Evolutionary conservation across 2,888 invertebrate species (phyloP).

Genomic region (Agrochola lychnidis): DNA sequence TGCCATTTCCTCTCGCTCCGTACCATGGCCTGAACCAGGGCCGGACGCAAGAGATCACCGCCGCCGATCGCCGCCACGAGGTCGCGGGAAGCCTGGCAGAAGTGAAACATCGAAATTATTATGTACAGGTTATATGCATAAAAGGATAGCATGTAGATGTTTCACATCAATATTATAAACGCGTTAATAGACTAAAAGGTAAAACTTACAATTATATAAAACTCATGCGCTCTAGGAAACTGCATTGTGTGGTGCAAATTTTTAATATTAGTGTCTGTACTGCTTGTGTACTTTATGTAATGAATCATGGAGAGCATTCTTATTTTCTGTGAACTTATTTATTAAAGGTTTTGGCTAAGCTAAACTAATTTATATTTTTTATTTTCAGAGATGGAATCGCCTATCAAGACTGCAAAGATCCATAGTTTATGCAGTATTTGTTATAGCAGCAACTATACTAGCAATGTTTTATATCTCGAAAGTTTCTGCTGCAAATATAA

Average conservation of each 20-base stretch:
- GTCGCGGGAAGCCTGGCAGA: too few relatives aligned
- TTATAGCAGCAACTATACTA: slow-evolving; percentile 91
- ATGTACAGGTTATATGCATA: too few relatives aligned
- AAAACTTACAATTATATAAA: not conserved
- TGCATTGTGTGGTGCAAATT: not conserved
- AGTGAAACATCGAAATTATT: too few relatives aligned
- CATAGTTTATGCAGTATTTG: slow-evolving; percentile 92
- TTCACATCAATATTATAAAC: not conserved
- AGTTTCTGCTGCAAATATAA: slow-evolving; percentile 68
- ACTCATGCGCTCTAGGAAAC: not conserved
- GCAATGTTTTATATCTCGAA: slow-evolving; percentile 90
- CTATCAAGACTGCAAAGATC: slow-evolving; percentile 96
- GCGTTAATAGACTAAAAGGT: not conserved
- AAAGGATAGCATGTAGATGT: too few relatives aligned
- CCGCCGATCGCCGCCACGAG: too few relatives aligned
- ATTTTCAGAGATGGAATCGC: slow-evolving; percentile 95
- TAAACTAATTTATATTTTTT: not conserved
- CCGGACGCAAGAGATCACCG: too few relatives aligned
- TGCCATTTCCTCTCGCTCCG: too few relatives aligned
- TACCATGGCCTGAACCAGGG: too few relatives aligned
- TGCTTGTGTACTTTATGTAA: too few relatives aligned
- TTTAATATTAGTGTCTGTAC: not conserved
- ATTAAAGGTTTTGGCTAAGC: not conserved
- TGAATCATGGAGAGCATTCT: not conserved
- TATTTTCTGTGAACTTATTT: not conserved